Base-by-base conservation (phyloP, 2,797 vertebrate genomes). In the Basileuterus tristriatus region DNA sequence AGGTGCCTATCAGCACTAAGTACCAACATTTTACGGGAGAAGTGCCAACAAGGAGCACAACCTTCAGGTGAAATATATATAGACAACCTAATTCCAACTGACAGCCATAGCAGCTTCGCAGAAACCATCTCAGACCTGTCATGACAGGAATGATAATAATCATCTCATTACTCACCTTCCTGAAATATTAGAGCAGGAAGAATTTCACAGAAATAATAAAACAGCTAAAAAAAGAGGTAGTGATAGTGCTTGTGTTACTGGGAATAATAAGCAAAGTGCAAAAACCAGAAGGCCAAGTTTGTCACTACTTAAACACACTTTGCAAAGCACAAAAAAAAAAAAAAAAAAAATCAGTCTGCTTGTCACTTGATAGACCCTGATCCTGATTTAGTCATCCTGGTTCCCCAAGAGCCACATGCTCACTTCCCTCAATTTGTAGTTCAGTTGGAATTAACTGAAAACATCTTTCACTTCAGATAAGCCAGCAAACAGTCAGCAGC, bases 1-100 rank as follows among this genome's bases (percentile, higher is more conserved):
- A 80, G 22, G n/a, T 44, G 16, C 4, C 2, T 34, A 49, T 22
- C 59, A 53, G 32, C 26, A 60, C 39, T 15, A 46, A 55, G 15
- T 2, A 9, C 17, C 12, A 64, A 27, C 21, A 6, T 30, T 50
- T 63, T 34, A 56, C 0, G 0, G 53, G 16, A 68, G 10, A 64
- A 39, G 50, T 2, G 6, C 20, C 47, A 71, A 64, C 26, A 56
- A 55, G 41, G 18, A 75, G 24, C 15, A 12, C 21, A 29, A 23
- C 17, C 30, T 20, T 37, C 36, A 52, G 29, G 15, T 47, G 34
- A 56, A 83, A 67, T 37, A 81, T 8, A 43, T 36, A 62, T 0
- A 68, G 22, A 30, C 34, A 67, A 56, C 11, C 5, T 46, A 52
- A 93, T 68, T 49, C 63, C 17, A 68, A 44, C 24, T 60, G 41